These are phyloP conservation scores for Lampris megalopsis DNA, from an alignment of 2,113 vertebrate genomes.

Conservation along the genomic window DNA sequence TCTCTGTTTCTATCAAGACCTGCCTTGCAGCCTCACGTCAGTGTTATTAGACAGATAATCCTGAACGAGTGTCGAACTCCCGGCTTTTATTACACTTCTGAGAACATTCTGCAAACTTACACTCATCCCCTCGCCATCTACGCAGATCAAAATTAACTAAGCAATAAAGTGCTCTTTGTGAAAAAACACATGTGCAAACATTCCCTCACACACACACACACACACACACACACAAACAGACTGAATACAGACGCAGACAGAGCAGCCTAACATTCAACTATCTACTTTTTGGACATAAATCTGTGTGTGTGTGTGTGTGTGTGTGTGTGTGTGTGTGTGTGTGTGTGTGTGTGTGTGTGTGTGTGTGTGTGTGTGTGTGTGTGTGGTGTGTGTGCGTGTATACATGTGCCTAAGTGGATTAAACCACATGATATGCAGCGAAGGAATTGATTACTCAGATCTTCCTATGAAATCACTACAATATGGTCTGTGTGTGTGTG, in stretches of 20 bases:
- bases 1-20: no score
- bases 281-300: slow-evolving; percentile 48
- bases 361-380: not conserved
- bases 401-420: not conserved
- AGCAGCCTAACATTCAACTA: slow-evolving; percentile 61
- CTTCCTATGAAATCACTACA: slow-evolving; percentile 46
- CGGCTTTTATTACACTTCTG: no score
- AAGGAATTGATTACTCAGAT: slow-evolving; percentile 55
- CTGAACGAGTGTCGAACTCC: no score
- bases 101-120: no score
- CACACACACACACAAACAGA: slow-evolving; percentile 13
- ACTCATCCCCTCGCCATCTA: no score
- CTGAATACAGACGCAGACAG: slow-evolving; percentile 40
- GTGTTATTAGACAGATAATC: no score
- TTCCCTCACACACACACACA: slow-evolving; percentile 23
- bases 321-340: slow-evolving; percentile 24
- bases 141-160: no score
- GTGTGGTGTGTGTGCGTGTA: slow-evolving; percentile 20
- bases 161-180: no score
- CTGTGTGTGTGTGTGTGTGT: slow-evolving; percentile 15
- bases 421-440: slow-evolving; percentile 26
- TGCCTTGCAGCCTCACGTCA: no score
- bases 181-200: not conserved
- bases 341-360: slow-evolving; percentile 25
- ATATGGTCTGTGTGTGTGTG: slow-evolving; percentile 14